phyloP scores from a whole-genome alignment of 1,140 invertebrate genomes.

The Bombus pascuorum region DNA sequence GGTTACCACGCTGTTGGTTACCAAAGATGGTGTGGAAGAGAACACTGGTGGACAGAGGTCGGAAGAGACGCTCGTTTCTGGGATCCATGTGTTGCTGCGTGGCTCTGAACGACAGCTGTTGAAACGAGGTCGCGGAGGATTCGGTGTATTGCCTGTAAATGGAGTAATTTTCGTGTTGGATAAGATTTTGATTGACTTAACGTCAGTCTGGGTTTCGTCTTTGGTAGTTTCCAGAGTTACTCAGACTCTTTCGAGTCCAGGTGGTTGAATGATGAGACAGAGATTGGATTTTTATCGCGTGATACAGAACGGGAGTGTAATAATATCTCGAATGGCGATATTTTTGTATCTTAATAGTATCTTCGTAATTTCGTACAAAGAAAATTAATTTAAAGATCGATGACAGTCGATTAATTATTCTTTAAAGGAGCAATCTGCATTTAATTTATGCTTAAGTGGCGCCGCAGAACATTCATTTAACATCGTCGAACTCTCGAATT shows the following conservation, averaged over 20 bases:
- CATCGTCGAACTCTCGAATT: background rate
- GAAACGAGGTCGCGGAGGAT: constrained; percentile 81
- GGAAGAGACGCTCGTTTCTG: constrained; percentile 59
- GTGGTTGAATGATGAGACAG: background rate
- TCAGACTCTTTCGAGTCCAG: background rate
- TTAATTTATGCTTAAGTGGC: background rate
- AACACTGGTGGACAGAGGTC: constrained; percentile 70
- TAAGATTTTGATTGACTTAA: background rate
- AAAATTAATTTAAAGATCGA: background rate
- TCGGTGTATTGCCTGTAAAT: constrained; percentile 79
- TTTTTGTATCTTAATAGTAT: background rate
- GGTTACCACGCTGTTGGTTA: constrained; percentile 54
- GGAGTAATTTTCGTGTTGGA: background rate
- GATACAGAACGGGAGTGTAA: background rate
- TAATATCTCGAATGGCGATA: background rate
- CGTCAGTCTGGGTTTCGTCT: no score
- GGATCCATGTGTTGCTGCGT: constrained; percentile 72
- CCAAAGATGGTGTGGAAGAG: constrained; percentile 56
- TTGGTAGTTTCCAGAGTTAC: background rate
- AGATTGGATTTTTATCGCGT: background rate
- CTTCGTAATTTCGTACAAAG: background rate
- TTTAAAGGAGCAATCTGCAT: background rate
- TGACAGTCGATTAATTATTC: background rate
- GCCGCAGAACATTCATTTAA: background rate
- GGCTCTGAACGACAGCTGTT: constrained; percentile 83